Evolutionary conservation across 2,797 vertebrate genomes (phyloP), one percentile per base, ranked within the genome.

Genomic region (Benthosema pterotum): DNA sequence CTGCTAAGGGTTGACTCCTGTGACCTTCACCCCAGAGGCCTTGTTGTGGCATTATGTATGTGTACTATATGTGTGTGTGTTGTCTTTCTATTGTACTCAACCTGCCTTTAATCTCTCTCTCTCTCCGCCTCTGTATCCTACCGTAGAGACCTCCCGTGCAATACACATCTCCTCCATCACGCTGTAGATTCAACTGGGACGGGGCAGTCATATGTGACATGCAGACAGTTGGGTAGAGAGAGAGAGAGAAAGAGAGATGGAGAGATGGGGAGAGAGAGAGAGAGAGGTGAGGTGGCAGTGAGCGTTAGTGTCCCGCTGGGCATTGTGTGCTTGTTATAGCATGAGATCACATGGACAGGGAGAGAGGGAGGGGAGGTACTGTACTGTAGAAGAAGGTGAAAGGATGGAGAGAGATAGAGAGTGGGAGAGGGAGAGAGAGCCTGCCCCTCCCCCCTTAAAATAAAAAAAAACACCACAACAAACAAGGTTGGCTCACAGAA

Each of bases 251-350:
- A 65, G 25, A 54, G 72, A 75, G n/a, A n/a, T n/a, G n/a, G n/a
- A n/a, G n/a, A n/a, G n/a, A n/a, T n/a, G n/a, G n/a, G n/a, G n/a
- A n/a, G 47, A 16, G 53, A 50, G 32, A 11, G 65, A 28, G 43
- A 51, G 60, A 65, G 18, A 55, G 53, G 47, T 66, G 67, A 72
- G 69, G 82, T 74, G 74, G 81, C 77, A 65, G 72, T 22, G 42
- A 81, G 83, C 65, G 66, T 82, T 75, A 83, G 77, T 79, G 76
- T 87, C 87, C 85, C 78, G 74, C 79, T 78, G 86, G 86, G 82
- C 74, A 86, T 84, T 81, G 74, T 81, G 78, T 78, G 86, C 88
- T 89, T 83, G 85, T 91, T 91, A 91, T 89, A 91, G 83, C 83
- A 79, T 72, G 74, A 87, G 86, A 90, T 87, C 86, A 81, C 83